Evolutionary conservation across 1,140 invertebrate species (phyloP).

Genomic region (Protaetia brevitarsis): DNA sequence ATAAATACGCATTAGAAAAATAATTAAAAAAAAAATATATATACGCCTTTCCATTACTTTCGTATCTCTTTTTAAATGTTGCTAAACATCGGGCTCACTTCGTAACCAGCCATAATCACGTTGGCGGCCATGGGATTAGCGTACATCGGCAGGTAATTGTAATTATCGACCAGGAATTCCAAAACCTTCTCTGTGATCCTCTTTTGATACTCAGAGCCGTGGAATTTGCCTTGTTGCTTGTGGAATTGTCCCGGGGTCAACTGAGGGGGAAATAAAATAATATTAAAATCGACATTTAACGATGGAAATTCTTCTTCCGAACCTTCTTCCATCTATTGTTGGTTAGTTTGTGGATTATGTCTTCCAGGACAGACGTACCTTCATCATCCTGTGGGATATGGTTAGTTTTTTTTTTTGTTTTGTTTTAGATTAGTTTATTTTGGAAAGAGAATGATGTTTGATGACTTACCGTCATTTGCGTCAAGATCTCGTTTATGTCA

Average conservation of each 20-base stretch:
- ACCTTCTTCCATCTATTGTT: constrained; percentile 26
- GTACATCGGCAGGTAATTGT: constrained; percentile 42
- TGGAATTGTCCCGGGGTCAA: constrained; percentile 28
- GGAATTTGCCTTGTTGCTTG: constrained; percentile 34
- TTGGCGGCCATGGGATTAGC: constrained; percentile 39
- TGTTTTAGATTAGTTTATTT: no score
- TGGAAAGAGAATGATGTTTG: no score
- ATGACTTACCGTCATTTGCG: constrained; percentile 41
- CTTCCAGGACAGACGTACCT: constrained; percentile 22
- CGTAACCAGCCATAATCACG: constrained; percentile 36
- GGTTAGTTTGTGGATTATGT: neutral
- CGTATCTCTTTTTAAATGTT: constrained; percentile 15
- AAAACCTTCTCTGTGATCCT: constrained; percentile 39
- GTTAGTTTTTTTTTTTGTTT: neutral
- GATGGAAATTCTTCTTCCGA: neutral
- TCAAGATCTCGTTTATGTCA: constrained; percentile 44
- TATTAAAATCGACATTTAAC: neutral
- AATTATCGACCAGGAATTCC: constrained; percentile 39
- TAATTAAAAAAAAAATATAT: neutral
- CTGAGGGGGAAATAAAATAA: constrained; percentile 26
- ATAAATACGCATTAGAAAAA: neutral
- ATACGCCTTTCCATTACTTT: neutral
- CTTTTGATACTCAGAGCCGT: constrained; percentile 32
- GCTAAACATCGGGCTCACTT: constrained; percentile 43
- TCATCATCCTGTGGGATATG: neutral